Evolutionary conservation across 2,113 vertebrate genomes (phyloP).

Genomic region (Myiozetetes cayanensis): DNA sequence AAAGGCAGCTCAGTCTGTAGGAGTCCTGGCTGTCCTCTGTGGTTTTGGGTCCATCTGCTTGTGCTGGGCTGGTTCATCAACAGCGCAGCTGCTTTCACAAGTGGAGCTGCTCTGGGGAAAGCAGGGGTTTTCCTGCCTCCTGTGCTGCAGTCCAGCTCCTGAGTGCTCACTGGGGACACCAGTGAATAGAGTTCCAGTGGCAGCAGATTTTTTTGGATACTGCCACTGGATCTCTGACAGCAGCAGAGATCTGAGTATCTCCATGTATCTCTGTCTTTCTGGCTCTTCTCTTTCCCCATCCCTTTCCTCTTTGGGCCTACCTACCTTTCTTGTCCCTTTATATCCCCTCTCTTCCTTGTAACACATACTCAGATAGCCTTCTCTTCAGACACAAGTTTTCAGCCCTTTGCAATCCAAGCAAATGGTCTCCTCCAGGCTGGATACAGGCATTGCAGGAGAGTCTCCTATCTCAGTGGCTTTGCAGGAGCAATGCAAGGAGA

Average conservation of each 20-base stretch:
- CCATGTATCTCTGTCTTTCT: background rate
- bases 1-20: background rate
- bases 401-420: background rate
- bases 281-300: background rate
- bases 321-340: background rate
- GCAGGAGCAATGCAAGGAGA: background rate
- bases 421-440: background rate
- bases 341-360: background rate
- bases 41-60: background rate
- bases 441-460: background rate
- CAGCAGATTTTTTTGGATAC: background rate
- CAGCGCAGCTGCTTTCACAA: background rate
- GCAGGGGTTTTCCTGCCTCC: background rate
- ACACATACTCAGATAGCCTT: background rate
- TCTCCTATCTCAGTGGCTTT: background rate
- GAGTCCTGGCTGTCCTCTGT: background rate
- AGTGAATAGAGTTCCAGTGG: background rate
- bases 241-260: background rate
- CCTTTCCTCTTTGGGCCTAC: background rate
- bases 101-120: background rate
- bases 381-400: background rate
- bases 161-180: background rate
- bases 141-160: background rate
- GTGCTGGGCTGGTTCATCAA: accelerated
- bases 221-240: background rate